A percentile compares a stretch with the other conserved stretches of the same genome.
phyloP scores from a whole-genome alignment of 2,888 invertebrate species.

The Lasioglossum marginatum region DNA sequence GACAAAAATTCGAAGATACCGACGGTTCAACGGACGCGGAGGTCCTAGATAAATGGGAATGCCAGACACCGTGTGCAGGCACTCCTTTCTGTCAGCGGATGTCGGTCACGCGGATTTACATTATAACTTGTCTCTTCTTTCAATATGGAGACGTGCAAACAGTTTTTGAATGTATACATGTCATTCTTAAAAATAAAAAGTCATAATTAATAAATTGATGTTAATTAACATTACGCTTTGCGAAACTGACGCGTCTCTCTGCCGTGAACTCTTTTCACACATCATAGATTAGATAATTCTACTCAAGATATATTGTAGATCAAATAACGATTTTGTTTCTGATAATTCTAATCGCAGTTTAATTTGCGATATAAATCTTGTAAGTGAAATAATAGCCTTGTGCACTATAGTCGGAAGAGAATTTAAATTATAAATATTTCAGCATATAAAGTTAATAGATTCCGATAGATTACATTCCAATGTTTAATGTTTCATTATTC shows the following conservation, averaged over 20 bases:
- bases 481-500: background rate
- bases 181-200: slow-evolving; percentile 6
- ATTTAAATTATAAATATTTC: background rate
- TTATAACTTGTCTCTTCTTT: slow-evolving; percentile 76
- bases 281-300: slow-evolving; percentile 16
- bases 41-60: slow-evolving; percentile 74
- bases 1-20: slow-evolving; percentile 61
- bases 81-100: slow-evolving; percentile 74
- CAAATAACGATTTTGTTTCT: slow-evolving; percentile 12
- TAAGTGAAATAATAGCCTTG: background rate
- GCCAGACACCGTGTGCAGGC: slow-evolving; percentile 69
- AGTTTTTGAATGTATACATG: slow-evolving; percentile 23
- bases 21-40: slow-evolving; percentile 76
- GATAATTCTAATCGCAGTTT: background rate
- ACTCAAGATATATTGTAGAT: slow-evolving; percentile 4
- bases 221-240: background rate
- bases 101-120: slow-evolving; percentile 81
- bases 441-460: background rate
- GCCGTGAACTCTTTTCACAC: background rate
- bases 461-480: background rate
- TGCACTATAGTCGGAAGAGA: background rate
- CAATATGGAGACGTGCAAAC: slow-evolving; percentile 59
- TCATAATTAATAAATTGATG: background rate
- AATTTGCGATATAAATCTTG: background rate
- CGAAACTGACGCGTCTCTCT: background rate